Evolutionary conservation across 2,797 vertebrate genomes (phyloP), one percentile per base, ranked within the genome.

Genomic region (Myotis myotis): DNA sequence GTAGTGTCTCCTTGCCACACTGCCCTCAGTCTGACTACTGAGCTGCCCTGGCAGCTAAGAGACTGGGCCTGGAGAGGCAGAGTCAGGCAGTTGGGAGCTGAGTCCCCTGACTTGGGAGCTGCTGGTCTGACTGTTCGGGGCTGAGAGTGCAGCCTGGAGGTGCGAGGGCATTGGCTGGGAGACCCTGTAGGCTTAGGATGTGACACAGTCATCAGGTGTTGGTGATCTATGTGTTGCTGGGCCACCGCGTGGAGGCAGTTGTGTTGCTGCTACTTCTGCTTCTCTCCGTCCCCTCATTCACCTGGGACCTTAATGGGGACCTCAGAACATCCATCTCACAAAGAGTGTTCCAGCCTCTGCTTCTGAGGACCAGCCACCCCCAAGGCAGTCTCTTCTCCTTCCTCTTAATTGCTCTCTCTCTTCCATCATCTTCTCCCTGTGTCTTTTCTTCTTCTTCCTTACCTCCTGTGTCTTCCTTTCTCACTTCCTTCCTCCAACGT

Each of bases 1-100:
- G 44, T 0, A 0, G 8, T 0, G 0, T 2, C 8, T 47, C 36
- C 23, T 22, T 20, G 36, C 5, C 57, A 28, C 30, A 2, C 30
- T 28, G 19, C 17, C 11, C 8, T n/a, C n/a, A n/a, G n/a, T n/a
- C n/a, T n/a, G n/a, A n/a, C n/a, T n/a, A n/a, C n/a, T n/a, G n/a
- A n/a, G n/a, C 30, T 28, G 19, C 17, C 11, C 8, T 4, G 55
- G 38, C 11, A 13, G 9, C 51, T 17, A 23, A 51, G n/a, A 19
- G 30, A 55, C 33, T 6, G 72, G 55, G 47, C 28, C 28, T 30
- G 44, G 19, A 19, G 41, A 8, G 33, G 10, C 13, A 28, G 66
- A 66, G 44, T 1, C 72, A 57, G 78, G 12, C n/a, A 53, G 9
- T 49, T 1, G 1, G 33, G 41, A 91, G 22, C 22, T 17, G 19